Evolutionary conservation across 2,797 vertebrate genomes (phyloP), one percentile per base, ranked within the genome.

Genomic region (Vespertilio murinus): DNA sequence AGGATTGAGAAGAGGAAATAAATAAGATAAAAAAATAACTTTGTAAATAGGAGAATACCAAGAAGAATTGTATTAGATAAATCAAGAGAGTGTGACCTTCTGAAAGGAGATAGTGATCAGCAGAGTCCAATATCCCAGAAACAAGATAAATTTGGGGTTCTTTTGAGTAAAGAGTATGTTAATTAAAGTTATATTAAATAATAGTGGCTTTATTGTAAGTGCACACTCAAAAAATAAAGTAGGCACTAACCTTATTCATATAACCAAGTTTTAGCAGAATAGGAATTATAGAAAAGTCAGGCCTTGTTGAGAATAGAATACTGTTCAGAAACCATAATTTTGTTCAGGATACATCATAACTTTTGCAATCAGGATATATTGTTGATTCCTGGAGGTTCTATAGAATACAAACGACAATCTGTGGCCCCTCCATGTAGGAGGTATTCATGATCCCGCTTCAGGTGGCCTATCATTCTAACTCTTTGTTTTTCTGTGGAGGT

Each of bases 141-240:
- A 9, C 25, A 79, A 47, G 12, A 33, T 52, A 74, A 91, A 61
- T 61, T 61, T 61, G 13, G 59, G 12, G 59, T 30, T 52, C 6
- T 70, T 33, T 12, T n/a, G 45, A 65, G 10, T 49, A 86, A 74
- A 82, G 47, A 91, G 8, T 64, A 28, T 17, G 20, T 75, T 65
- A 12, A 28, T 71, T 88, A 22, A 89, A 11, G 0, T 91, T 93
- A 93, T 90, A 35, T 80, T 75, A 88, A 59, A 18, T 47, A 92
- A 65, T 70, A 74, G 40, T 82, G 49, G 23, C 47, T 93, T 86
- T 40, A 52, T 25, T 47, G 1, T 80, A 87, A 33, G 14, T 69
- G 74, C 70, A 40, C 23, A 87, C 54, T 91, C 86, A 78, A 45
- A 73, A 90, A 91, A 79, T n/a, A n/a, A 83, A 40, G 40, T 70